Percentiles rank a stretch among this genome's conserved stretches.
phyloP scores from a whole-genome alignment of 1,140 invertebrate genomes.

The Drosophila murphyi region DNA sequence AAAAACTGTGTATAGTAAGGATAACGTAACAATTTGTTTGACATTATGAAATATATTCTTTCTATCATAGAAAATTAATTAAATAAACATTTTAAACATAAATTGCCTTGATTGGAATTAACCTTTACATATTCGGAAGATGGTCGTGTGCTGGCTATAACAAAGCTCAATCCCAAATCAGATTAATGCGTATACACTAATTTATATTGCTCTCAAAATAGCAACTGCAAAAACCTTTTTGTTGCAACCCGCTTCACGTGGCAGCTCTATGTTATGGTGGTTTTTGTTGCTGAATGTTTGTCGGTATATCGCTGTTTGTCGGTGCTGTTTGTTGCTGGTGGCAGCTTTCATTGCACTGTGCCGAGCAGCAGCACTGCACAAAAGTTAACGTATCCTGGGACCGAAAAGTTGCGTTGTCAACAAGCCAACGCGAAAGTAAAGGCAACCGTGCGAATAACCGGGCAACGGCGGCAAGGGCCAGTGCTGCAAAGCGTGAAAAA shows the following conservation, averaged over 20 bases:
- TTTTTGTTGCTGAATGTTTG: conserved; percentile 60
- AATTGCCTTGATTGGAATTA: not conserved
- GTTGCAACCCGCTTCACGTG: conserved; percentile 22
- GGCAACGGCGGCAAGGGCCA: conserved; percentile 15
- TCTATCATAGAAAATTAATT: no score
- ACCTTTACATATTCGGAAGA: not conserved
- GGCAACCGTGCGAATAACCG: conserved; percentile 61
- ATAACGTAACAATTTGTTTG: no score
- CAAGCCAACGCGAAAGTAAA: conserved; percentile 62
- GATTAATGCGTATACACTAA: conserved; percentile 28
- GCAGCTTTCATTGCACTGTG: conserved; percentile 72
- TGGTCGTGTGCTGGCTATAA: not conserved
- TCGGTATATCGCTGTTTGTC: conserved; percentile 52
- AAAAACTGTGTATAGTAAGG: no score
- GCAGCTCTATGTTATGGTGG: conserved; percentile 16
- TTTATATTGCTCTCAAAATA: conserved; percentile 33
- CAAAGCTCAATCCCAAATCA: conserved; percentile 19
- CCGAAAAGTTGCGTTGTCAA: conserved; percentile 75
- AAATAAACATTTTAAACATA: no score
- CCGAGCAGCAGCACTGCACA: conserved; percentile 51
- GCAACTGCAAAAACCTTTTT: conserved; percentile 34
- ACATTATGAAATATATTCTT: no score
- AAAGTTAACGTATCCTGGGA: conserved; percentile 81
- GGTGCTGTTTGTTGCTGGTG: conserved; percentile 64
- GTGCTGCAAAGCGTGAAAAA: conserved; percentile 72